Evolutionary conservation across 1,140 invertebrate species (phyloP).

Genomic region (Orius insidiosus): DNA sequence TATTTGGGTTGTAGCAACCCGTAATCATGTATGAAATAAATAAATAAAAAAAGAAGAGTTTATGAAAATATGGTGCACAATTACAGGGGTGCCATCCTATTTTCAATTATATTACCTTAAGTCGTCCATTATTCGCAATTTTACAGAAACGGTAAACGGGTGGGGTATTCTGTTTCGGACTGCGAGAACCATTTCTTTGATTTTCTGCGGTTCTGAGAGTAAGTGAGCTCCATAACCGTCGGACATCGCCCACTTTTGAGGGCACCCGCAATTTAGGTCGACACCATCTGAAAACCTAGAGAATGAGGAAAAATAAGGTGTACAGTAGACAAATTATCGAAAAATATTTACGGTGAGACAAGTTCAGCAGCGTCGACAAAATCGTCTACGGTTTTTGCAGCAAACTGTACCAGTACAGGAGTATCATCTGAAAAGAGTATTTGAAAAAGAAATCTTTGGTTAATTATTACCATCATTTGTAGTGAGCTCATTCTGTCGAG

Average conservation of each 20-base stretch:
- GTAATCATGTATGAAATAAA: no score
- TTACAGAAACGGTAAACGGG: constrained; percentile 77
- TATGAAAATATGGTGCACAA: no score
- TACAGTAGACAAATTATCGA: no score
- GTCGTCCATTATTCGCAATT: constrained; percentile 62
- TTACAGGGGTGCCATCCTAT: no score
- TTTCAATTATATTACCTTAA: no score
- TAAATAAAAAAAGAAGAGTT: no score
- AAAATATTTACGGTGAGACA: constrained; percentile 50
- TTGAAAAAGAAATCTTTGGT: neutral
- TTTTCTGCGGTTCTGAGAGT: constrained; percentile 63
- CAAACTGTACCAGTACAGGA: constrained; percentile 88
- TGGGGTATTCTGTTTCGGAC: constrained; percentile 50
- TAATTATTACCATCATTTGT: constrained; percentile 42
- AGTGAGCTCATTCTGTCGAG: constrained; percentile 73
- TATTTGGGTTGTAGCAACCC: no score
- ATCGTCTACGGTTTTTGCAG: constrained; percentile 65
- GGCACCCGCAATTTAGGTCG: constrained; percentile 94
- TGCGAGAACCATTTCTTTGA: constrained; percentile 62
- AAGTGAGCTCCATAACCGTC: constrained; percentile 79
- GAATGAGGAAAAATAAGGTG: constrained; percentile 15
- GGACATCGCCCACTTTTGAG: constrained; percentile 84
- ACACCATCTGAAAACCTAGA: constrained; percentile 64
- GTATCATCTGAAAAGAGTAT: constrained; percentile 37
- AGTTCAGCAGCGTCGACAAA: constrained; percentile 72